These are phyloP conservation scores for Squalus acanthias DNA, from an alignment of 2,797 vertebrate genomes.

Conservation along the genomic window DNA sequence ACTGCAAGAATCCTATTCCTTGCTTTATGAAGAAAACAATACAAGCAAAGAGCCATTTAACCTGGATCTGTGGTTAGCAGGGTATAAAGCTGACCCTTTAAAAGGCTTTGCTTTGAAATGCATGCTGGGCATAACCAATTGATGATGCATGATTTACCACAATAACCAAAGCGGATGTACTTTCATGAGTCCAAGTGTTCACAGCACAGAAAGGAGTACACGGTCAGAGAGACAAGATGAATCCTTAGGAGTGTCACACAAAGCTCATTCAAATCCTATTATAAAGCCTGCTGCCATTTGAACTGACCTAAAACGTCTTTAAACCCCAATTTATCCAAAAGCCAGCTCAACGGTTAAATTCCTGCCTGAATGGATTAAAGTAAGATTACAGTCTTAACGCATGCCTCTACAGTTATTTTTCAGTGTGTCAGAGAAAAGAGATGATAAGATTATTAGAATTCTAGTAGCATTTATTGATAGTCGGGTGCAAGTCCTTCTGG, in stretches of 20 bases:
- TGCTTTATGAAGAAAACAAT: conserved; percentile 16
- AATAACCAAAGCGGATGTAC: conserved; percentile 46
- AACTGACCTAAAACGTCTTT: background rate
- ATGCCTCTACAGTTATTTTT: background rate
- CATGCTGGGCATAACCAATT: conserved; percentile 50
- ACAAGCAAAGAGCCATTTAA: conserved; percentile 48
- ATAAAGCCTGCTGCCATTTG: background rate
- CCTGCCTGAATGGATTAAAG: conserved; percentile 16
- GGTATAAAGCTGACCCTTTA: conserved; percentile 45
- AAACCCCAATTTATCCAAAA: background rate
- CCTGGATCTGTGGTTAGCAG: conserved; percentile 43
- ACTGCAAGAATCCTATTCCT: background rate
- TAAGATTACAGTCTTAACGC: background rate
- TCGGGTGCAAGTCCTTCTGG: background rate
- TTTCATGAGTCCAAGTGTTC: conserved; percentile 34
- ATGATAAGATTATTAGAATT: conserved; percentile 8
- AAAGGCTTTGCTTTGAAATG: conserved; percentile 49
- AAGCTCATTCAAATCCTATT: background rate
- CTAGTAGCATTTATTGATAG: background rate
- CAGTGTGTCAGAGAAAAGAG: background rate
- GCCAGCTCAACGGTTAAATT: background rate
- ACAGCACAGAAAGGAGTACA: background rate
- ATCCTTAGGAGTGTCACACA: background rate
- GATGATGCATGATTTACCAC: conserved; percentile 49
- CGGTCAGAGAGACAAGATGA: background rate